Evolutionary conservation across 2,888 invertebrate genomes (phyloP).

Genomic region (Acheta domesticus): DNA sequence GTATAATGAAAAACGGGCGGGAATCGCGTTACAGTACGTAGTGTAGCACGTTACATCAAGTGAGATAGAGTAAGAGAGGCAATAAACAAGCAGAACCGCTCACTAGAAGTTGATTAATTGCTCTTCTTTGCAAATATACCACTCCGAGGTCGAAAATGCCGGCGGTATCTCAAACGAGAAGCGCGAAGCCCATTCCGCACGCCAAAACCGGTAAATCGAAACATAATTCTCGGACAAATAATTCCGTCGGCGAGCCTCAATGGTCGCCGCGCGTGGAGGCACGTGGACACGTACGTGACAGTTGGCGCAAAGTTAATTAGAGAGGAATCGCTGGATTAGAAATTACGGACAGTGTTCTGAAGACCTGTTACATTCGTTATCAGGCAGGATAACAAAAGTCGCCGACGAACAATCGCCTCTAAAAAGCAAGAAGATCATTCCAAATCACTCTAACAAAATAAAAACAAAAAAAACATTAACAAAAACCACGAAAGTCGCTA

Average conservation of each 20-base stretch:
- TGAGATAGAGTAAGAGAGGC: neutral
- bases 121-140: neutral
- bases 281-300: no score
- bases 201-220: constrained; percentile 4
- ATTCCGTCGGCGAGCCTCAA: neutral
- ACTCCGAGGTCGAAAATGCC: neutral
- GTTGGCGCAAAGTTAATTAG: no score
- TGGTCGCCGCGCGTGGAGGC: no score
- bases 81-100: neutral
- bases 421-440: no score
- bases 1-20: neutral
- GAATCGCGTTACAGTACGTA: neutral
- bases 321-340: no score
- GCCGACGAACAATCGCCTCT: no score
- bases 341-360: no score
- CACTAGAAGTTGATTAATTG: neutral
- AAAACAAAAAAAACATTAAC: no score
- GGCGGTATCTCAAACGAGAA: neutral
- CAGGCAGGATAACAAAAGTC: no score
- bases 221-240: neutral
- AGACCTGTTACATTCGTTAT: no score
- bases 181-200: constrained; percentile 4
- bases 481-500: no score
- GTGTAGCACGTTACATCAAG: neutral
- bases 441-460: no score